Base-by-base conservation (phyloP, 2,113 vertebrate genomes). In the Syrmaticus mikado region DNA sequence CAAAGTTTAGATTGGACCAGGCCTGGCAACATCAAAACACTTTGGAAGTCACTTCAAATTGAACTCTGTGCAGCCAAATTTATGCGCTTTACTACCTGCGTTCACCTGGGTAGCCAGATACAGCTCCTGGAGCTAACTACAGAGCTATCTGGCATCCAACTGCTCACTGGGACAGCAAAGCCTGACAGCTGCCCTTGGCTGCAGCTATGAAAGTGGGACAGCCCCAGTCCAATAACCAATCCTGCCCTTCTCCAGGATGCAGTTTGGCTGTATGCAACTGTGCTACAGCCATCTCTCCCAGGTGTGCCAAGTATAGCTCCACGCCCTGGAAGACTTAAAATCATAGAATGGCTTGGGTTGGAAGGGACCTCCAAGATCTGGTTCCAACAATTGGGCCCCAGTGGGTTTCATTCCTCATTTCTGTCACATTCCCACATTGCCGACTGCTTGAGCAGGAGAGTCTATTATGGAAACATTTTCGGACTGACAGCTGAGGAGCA, bases 201-300 rank as follows among this genome's bases (percentile, higher is more conserved):
- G 32, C 40, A 57, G 45, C 11, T 10, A 45, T 57, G 34, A 61
- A 13, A 62, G 65, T 0, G 1, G 21, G 9, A 58, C 18, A 58
- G 30, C 55, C 30, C 6, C 24, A 40, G 32, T 41, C 43, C 65
- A 27, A 50, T 5, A 25, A 13, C 3, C 32, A 15, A 3, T 30
- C 61, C 46, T n/a, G 28, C 5, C 24, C 36, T 38, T 5, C 43
- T 53, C 17, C 8, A 25, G 64, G 21, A 55, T 65, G 65, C 3
- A 0, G 36, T 1, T 0, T 0, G 68, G 66, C 30, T 25, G n/a
- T 1, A 0, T 1, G 1, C 0, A 0, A 8, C 48, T 41, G 38
- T 43, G n/a, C 5, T 48, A 30, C 7, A 38, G 22, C 13, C 22
- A 34, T 64, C 48, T 61, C 32, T 18, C 40, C 13, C 4, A 32